A percentile compares a stretch with the other conserved stretches of the same genome.
Conservation (phyloP, 2,888 invertebrate species). For the Noctua comes region DNA sequence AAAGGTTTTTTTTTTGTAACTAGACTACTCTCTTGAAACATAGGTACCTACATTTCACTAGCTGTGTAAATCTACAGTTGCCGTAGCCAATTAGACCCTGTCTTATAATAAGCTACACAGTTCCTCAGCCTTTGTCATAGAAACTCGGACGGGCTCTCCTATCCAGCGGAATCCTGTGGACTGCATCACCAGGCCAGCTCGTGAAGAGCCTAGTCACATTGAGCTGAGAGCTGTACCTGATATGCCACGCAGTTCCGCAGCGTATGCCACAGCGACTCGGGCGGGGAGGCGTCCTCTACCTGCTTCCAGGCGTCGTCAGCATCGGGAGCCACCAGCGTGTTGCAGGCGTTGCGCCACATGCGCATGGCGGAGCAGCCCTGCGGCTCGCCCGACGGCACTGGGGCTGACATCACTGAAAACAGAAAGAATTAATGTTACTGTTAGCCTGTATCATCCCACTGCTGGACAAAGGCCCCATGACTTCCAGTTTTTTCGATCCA, state of each 20-base stretch:
- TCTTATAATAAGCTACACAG: background rate
- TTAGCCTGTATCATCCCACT: background rate
- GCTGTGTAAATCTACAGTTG: no score
- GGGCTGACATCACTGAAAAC: slow-evolving; percentile 58
- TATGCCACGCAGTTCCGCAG: slow-evolving; percentile 85
- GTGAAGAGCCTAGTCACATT: background rate
- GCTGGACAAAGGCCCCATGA: background rate
- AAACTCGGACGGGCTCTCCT: background rate
- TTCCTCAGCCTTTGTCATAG: background rate
- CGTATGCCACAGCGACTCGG: slow-evolving; percentile 84
- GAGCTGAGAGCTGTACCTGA: slow-evolving; percentile 73
- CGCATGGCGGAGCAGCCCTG: slow-evolving; percentile 81
- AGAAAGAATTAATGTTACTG: background rate
- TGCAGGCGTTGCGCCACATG: slow-evolving; percentile 84
- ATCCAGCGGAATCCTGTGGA: background rate
- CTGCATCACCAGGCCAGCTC: background rate
- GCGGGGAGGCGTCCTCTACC: slow-evolving; percentile 77
- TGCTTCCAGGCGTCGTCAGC: slow-evolving; percentile 81
- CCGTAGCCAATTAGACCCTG: no score
- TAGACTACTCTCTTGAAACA: no score
- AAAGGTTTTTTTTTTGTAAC: background rate
- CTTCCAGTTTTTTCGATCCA: background rate
- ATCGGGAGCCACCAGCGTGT: slow-evolving; percentile 77
- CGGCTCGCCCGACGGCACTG: slow-evolving; percentile 72
- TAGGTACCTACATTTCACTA: no score